Conservation (phyloP, 2,797 vertebrate species). For the Etheostoma perlongum region DNA sequence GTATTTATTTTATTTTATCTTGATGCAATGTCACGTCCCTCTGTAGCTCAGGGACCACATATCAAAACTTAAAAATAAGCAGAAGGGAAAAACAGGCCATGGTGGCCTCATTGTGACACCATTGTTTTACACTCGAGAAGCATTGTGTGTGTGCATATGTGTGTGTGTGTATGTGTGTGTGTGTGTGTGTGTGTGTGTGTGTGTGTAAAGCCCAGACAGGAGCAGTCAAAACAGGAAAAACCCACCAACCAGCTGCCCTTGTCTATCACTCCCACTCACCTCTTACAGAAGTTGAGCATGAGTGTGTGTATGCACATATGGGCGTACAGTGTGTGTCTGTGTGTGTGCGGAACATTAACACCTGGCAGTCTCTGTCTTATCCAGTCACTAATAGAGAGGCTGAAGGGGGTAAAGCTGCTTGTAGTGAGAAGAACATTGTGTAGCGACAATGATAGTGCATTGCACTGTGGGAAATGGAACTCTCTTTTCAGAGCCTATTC, state of each 20-base stretch:
- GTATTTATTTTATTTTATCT: constrained; percentile 13
- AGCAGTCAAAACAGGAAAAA: constrained; percentile 80
- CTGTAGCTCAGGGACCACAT: background rate
- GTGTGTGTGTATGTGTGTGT: constrained; percentile 14
- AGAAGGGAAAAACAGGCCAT: constrained; percentile 37
- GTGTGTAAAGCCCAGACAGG: constrained; percentile 55
- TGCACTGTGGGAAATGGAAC: constrained; percentile 67
- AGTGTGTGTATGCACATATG: constrained; percentile 15
- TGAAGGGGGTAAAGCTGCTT: constrained; percentile 49
- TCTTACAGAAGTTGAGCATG: constrained; percentile 47
- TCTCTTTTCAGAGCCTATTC: constrained; percentile 58
- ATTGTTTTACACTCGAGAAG: constrained; percentile 54
- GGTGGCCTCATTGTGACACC: constrained; percentile 14
- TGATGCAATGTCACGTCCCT: background rate
- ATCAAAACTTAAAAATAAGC: constrained; percentile 54
- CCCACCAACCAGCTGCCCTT: constrained; percentile 68
- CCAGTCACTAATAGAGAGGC: constrained; percentile 51
- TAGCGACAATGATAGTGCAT: constrained; percentile 65
- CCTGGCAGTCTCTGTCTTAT: constrained; percentile 63
- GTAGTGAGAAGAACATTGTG: constrained; percentile 58
- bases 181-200: constrained; percentile 13
- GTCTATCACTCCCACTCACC: constrained; percentile 69
- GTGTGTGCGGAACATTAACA: constrained; percentile 52
- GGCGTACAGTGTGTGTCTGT: constrained; percentile 9
- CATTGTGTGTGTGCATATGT: constrained; percentile 23